Conservation (phyloP, 2,113 vertebrate genomes). For the Podiceps cristatus region DNA sequence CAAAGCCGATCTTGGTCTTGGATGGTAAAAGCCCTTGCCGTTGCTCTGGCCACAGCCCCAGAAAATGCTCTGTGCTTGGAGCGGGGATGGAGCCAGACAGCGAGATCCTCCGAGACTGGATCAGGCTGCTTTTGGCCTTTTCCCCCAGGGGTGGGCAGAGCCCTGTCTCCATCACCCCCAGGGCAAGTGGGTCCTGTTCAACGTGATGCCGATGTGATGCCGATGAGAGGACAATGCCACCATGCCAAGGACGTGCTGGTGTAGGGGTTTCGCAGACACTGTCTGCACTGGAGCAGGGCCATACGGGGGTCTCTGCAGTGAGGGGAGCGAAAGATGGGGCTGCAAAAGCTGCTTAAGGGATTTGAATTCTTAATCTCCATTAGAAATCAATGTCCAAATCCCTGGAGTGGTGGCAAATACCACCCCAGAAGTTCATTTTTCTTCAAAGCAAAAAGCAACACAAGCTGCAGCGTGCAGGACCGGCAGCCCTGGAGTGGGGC, state of each 20-base stretch:
- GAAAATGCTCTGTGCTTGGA: background rate
- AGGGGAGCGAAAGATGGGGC: background rate
- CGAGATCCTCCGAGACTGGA: rapidly evolving
- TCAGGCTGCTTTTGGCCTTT: background rate
- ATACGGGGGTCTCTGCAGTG: background rate
- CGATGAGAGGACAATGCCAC: background rate
- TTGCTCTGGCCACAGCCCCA: background rate
- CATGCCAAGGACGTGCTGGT: rapidly evolving
- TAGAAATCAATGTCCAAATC: slow-evolving; percentile 64
- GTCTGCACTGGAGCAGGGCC: rapidly evolving
- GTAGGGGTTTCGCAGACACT: background rate
- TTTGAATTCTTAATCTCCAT: slow-evolving; percentile 63
- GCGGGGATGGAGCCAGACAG: rapidly evolving
- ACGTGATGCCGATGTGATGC: background rate
- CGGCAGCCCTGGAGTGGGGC: rapidly evolving
- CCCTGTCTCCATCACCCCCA: rapidly evolving
- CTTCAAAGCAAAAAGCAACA: background rate
- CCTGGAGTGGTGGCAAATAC: slow-evolving; percentile 47
- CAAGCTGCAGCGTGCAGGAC: background rate
- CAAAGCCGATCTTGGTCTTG: background rate
- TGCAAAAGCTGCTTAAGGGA: slow-evolving; percentile 67
- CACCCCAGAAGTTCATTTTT: slow-evolving; percentile 27
- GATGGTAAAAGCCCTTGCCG: background rate
- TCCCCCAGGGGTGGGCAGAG: background rate
- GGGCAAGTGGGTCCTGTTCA: rapidly evolving